Base-by-base conservation (phyloP, 2,113 vertebrate species). In the Varanus komodoensis region DNA sequence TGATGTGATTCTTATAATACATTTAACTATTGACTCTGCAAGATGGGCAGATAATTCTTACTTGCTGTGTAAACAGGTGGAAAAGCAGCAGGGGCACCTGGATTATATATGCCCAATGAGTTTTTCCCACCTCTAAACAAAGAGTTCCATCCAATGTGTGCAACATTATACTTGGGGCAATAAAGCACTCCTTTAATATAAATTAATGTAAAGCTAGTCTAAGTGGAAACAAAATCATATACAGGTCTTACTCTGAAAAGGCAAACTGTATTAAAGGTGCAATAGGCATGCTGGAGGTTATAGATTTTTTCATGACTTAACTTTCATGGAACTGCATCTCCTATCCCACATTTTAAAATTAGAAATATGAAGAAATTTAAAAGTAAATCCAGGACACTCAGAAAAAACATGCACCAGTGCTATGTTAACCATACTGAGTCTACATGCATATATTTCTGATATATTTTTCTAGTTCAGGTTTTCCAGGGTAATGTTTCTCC, bases 401-500 rank as follows among this genome's bases (percentile, higher is more conserved):
- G 83, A 48, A 80, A 93, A 95, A 44, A 44, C 38, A 93, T 14
- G 34, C 88, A 54, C 44, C 89, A 90, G 74, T 79, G 93, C 90
- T 7, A 0, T 78, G 81, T 90, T 64, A 90, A 21, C 12, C 3
- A 77, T 84, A 85, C 32, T 81, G 81, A n/a, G 82, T 64, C 61
- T 87, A 25, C 90, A 84, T 87, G 75, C 27, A n/a, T 52, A 89
- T 54, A 87, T 81, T 94, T 74, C 86, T 91, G 93, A 78, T 78
- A 88, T 89, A 14, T 71, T 52, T 84, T 48, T 67, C 19, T 21
- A 77, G 34, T 84, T 84, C 71, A 75, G 54, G 69, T 75, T 75
- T 64, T 50, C 27, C 92, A 94, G 94, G 34, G 34, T 95, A 64
- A 92, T 92, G 92, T n/a, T 61, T 92, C 93, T 95, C 93, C 84